Percentiles rank a stretch among this genome's conserved stretches.
phyloP scores from a whole-genome alignment of 2,797 vertebrate species.

The Neosilurus mollespiculum region DNA sequence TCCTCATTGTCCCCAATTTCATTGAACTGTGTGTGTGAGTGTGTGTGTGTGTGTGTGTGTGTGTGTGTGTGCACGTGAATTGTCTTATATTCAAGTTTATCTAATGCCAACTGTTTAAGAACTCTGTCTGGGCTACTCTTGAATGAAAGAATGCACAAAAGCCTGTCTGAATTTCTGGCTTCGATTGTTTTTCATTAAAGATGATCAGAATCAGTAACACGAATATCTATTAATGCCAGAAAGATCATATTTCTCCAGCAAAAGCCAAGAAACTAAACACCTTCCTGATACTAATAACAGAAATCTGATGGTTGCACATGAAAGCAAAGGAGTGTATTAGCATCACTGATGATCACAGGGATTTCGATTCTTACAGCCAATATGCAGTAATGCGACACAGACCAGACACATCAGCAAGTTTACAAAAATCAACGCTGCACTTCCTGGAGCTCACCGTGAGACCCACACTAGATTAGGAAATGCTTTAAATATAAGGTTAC shows the following conservation, averaged over 20 bases:
- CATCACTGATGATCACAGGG: constrained; percentile 51
- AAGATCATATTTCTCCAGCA: constrained; percentile 40
- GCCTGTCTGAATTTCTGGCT: too few relatives aligned
- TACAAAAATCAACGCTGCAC: not conserved
- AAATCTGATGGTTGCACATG: constrained; percentile 36
- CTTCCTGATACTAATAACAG: constrained; percentile 32
- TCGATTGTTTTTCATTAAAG: not conserved
- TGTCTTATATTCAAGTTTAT: not conserved
- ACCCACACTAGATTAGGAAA: not conserved
- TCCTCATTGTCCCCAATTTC: not conserved
- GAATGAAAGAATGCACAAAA: not conserved
- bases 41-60: too few relatives aligned
- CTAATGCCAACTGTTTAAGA: not conserved
- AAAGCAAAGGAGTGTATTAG: constrained; percentile 47
- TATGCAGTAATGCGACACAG: constrained; percentile 30
- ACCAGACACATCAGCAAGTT: constrained; percentile 12
- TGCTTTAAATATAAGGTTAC: not conserved
- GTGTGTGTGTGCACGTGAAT: not conserved
- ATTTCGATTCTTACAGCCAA: constrained; percentile 53
- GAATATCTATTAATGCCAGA: not conserved
- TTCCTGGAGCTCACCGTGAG: not conserved
- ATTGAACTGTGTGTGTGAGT: not conserved
- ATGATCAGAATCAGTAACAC: not conserved
- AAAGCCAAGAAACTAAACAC: constrained; percentile 41
- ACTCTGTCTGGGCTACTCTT: not conserved